Conservation (phyloP, 1,140 invertebrate genomes). For the Hyles vespertilio region DNA sequence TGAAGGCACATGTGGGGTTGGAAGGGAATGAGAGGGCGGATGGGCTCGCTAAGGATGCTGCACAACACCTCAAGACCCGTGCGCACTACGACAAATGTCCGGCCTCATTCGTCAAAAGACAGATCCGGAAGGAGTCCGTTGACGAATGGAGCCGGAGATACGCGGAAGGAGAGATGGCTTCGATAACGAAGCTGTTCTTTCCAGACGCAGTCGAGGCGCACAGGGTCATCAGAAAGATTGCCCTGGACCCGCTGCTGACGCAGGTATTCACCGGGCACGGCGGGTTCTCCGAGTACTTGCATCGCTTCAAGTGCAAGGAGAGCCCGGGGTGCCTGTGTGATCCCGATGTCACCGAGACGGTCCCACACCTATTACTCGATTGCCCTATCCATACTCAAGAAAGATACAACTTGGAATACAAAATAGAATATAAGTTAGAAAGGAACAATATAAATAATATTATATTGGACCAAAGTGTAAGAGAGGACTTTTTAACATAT, state of each 20-base stretch:
- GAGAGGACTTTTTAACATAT: too few species aligned
- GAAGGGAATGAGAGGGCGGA: neutral
- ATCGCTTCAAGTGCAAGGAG: neutral
- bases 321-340: neutral
- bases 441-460: too few species aligned
- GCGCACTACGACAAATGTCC: slow-evolving; percentile 1
- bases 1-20: neutral
- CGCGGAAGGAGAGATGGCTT: neutral
- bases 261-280: neutral
- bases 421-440: too few species aligned
- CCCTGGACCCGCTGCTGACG: neutral
- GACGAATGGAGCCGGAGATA: neutral
- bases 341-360: neutral
- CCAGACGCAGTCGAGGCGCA: neutral
- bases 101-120: neutral
- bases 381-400: neutral
- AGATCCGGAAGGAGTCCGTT: neutral
- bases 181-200: neutral
- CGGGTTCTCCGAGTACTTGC: neutral
- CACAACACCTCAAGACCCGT: neutral
- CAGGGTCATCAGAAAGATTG: slow-evolving; percentile 1
- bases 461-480: too few species aligned
- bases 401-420: too few species aligned
- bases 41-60: neutral
- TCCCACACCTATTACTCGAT: neutral